Evolutionary conservation across 2,797 vertebrate genomes (phyloP).

Genomic region (Artibeus jamaicensis): DNA sequence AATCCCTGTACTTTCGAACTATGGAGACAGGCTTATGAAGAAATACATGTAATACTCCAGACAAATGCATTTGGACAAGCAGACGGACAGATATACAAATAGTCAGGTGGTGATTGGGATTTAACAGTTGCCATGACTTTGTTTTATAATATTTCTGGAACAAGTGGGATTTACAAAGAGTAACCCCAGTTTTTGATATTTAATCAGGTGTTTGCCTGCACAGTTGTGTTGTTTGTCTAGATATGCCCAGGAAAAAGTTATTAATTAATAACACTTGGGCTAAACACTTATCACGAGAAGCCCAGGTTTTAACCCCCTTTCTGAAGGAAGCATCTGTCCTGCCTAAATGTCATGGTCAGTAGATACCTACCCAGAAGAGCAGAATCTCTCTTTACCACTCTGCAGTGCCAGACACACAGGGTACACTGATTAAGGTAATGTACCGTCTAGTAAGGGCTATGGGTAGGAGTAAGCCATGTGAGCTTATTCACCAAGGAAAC

Average conservation of each 20-base stretch:
- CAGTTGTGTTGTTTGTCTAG: background rate
- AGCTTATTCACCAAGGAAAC: slow-evolving; percentile 74
- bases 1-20: background rate
- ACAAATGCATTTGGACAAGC: background rate
- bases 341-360: slow-evolving; percentile 44
- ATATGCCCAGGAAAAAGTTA: background rate
- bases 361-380: background rate
- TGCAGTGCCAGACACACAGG: background rate
- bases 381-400: background rate
- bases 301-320: background rate
- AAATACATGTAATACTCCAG: background rate
- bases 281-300: background rate
- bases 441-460: background rate
- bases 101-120: background rate
- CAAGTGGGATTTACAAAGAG: background rate
- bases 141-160: background rate
- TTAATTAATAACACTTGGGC: background rate
- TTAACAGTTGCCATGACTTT: background rate
- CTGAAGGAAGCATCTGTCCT: background rate
- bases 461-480: background rate
- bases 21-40: background rate
- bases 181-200: background rate
- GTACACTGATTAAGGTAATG: slow-evolving; percentile 36
- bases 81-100: background rate
- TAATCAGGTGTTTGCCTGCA: background rate